These are phyloP conservation scores for Hydractinia echinata DNA, from an alignment of 30 jellyfish, hydroid and myxozoan species.

Conservation along the genomic window DNA sequence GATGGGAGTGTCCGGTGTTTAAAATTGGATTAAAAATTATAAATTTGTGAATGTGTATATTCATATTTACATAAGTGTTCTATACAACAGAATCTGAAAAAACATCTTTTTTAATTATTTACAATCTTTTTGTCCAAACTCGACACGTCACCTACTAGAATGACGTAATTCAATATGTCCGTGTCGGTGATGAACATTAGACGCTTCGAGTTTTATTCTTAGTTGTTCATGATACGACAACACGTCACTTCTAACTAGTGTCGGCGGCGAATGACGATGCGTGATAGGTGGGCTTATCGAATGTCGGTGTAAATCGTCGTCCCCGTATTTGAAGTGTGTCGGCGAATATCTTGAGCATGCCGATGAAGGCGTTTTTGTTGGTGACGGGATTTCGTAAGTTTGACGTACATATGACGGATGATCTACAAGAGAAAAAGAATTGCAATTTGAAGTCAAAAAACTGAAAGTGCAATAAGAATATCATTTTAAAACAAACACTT, in stretches of 20 bases:
- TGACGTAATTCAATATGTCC: slow-evolving; percentile 26
- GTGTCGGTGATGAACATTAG: slow-evolving; percentile 24
- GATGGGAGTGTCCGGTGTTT: too few species aligned
- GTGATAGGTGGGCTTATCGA: slow-evolving; percentile 30
- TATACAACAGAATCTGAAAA: too few species aligned
- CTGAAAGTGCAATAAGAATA: neutral
- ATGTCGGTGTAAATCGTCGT: slow-evolving; percentile 44
- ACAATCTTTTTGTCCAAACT: too few species aligned
- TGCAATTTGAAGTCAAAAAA: too few species aligned
- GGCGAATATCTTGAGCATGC: slow-evolving; percentile 1
- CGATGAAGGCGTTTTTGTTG: slow-evolving; percentile 23
- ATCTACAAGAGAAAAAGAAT: neutral
- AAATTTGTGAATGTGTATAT: too few species aligned
- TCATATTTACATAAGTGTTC: too few species aligned
- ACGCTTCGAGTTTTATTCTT: slow-evolving; percentile 21
- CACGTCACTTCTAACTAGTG: slow-evolving; percentile 20
- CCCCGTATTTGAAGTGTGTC: slow-evolving; percentile 23
- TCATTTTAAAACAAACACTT: neutral
- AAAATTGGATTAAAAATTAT: too few species aligned
- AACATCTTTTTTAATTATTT: too few species aligned
- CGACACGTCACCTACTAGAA: neutral
- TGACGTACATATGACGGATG: slow-evolving; percentile 17
- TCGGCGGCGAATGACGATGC: slow-evolving; percentile 26
- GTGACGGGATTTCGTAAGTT: slow-evolving; percentile 23
- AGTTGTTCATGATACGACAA: slow-evolving; percentile 16